phyloP scores from a whole-genome alignment of 2,797 vertebrate species.

The Pangasius krempfi region DNA sequence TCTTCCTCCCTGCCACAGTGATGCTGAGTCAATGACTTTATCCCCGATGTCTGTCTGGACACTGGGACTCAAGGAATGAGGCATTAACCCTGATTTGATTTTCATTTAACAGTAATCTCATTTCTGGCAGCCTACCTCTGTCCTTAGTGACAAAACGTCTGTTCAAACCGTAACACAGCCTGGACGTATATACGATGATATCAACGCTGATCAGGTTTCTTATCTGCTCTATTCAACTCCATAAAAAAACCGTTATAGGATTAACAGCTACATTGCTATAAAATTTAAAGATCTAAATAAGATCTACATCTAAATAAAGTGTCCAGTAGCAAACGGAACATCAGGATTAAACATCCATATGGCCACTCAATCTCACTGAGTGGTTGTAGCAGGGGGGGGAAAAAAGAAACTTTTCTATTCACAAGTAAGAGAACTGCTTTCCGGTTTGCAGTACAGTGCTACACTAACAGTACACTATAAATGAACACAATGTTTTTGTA shows the following conservation, averaged over 20 bases:
- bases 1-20: not conserved
- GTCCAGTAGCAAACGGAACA: not conserved
- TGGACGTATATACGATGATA: not conserved
- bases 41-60: not conserved
- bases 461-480: too few relatives aligned
- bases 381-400: not conserved
- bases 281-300: not conserved
- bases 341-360: not conserved
- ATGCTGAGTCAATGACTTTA: not conserved
- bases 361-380: not conserved
- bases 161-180: not conserved
- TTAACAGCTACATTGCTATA: not conserved
- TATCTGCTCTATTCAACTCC: not conserved
- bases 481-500: too few relatives aligned
- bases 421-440: not conserved
- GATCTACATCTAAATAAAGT: not conserved
- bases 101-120: slow-evolving; percentile 67
- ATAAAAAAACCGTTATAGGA: not conserved
- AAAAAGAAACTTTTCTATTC: not conserved
- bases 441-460: too few relatives aligned
- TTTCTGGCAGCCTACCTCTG: slow-evolving; percentile 42
- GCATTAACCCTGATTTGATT: slow-evolving; percentile 66
- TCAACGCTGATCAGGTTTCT: not conserved
- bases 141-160: not conserved
- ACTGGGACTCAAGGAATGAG: slow-evolving; percentile 18